phyloP scores from a whole-genome alignment of 1,140 invertebrate species.

The Drosophila melanica region DNA sequence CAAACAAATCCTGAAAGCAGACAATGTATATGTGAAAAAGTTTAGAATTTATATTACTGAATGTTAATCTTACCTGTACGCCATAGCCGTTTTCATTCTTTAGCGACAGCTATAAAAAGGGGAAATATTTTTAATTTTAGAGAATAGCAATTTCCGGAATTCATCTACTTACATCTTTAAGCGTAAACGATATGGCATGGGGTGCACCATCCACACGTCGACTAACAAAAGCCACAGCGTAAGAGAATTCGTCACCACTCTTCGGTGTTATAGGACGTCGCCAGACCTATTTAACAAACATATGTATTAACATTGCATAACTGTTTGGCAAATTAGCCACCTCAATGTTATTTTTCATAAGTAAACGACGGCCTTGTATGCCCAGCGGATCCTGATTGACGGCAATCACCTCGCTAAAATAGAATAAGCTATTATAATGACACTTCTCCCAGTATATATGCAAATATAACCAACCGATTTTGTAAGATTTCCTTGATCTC shows the following conservation, averaged over 20 bases:
- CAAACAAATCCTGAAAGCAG: conserved; percentile 64
- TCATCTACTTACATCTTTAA: conserved; percentile 75
- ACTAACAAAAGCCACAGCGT: conserved; percentile 94
- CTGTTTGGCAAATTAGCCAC: conserved; percentile 45
- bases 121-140: neutral
- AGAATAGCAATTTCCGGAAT: neutral
- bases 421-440: neutral
- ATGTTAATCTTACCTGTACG: conserved; percentile 80
- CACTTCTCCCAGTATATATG: neutral
- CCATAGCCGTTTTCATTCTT: conserved; percentile 82
- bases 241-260: conserved; percentile 91
- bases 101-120: conserved; percentile 81
- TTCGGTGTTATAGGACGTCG: conserved; percentile 92
- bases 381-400: conserved; percentile 95
- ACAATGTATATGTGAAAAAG: neutral
- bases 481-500: conserved; percentile 91
- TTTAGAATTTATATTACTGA: neutral
- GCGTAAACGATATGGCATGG: conserved; percentile 85
- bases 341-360: conserved; percentile 93
- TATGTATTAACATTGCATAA: neutral
- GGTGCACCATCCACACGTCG: conserved; percentile 89
- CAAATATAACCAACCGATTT: conserved; percentile 85
- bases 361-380: conserved; percentile 84
- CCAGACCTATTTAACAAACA: conserved; percentile 88
- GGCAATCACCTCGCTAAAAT: conserved; percentile 89